Evolutionary conservation across 2,888 invertebrate genomes (phyloP), one percentile per base, ranked within the genome.

Genomic region (Limenitis camilla): DNA sequence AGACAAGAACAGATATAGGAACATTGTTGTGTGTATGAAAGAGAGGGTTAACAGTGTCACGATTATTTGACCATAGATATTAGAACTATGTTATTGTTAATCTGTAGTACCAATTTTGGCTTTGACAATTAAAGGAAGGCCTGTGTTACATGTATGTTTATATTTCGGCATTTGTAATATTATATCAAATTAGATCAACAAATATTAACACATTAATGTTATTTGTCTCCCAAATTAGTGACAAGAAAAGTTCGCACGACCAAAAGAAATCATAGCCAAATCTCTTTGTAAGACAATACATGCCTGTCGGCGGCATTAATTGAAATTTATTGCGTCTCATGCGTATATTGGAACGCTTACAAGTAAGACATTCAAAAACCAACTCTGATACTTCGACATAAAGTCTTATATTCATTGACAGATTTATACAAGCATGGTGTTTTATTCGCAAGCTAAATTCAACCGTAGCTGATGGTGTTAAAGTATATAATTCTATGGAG

Each of bases 281-380:
- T 82, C 81, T 76, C 75, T 60, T 66, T 68, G 62, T 71, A 75
- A 77, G 75, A 81, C 81, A 81, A 77, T 77, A 71, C 72, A 71
- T 71, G 65, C 62, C 71, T 77, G 85, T 80, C 79, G 76, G 70
- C 85, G 71, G 66, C 68, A 74, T 74, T 85, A 82, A 87, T 87
- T 86, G 82, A 86, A 86, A 87, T 86, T 81, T 86, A 87, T 86
- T 82, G 69, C 76, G 72, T 74, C 72, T 79, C 75, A 69, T 72
- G 69, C 69, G 68, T 65, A 61, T 70, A 72, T 73, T 72, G 68
- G 70, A 71, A 73, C 71, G 68, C 69, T 77, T 75, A 67, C 71
- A 72, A 68, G 72, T 67, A 1, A 5, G n/a, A 10, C 36, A 47
- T 35, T 41, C 47, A 29, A 59, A 52, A 41, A 33, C 36, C 47